Base-by-base conservation (phyloP, 2,888 invertebrate genomes). In the Scrobipalpa atriplicella region DNA sequence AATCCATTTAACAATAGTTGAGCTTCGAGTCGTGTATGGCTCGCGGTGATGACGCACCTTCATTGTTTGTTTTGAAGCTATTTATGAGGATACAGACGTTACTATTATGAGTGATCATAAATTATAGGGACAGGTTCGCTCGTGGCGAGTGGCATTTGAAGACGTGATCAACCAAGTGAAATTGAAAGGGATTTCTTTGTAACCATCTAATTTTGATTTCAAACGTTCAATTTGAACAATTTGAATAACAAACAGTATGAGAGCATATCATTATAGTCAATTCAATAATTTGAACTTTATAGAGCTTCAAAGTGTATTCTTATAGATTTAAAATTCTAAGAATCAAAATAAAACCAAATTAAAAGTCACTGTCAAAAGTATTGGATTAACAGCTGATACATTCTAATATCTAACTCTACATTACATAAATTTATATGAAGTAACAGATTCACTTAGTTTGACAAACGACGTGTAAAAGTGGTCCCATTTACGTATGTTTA, bases 1-100 rank as follows among this genome's bases (percentile, higher is more conserved):
- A 72, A 72, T 74, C 70, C 73, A 73, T 84, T 84, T 80, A 87
- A 89, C 89, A 90, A 90, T 90, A 84, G 89, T 85, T 85, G 80
- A 82, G 75, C 82, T 82, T 82, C 75, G 73, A 83, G 83, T 91
- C 91, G 91, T 91, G 91, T 86, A 85, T 89, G 78, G 89, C 91
- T 90, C 73, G 78, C 78, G 90, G 91, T 88, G 86, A 81, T 82
- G 85, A 75, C 69, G 80, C 75, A 78, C 76, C 84, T 56, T 56
- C 73, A 87, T 88, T 89, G 88, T 90, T 89, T 89, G 87, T 83
- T 87, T 84, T 85, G 79, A 82, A 86, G 84, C 83, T 85, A 83
- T 82, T 83, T 79, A 77, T 78, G 76, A 76, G 76, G 77, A 78
- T 78, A 77, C 76, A 79, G 73, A 73, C 70, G 75, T 75, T 73